Conservation (phyloP, 2,888 invertebrate species). For the Polydrusus cervinus region DNA sequence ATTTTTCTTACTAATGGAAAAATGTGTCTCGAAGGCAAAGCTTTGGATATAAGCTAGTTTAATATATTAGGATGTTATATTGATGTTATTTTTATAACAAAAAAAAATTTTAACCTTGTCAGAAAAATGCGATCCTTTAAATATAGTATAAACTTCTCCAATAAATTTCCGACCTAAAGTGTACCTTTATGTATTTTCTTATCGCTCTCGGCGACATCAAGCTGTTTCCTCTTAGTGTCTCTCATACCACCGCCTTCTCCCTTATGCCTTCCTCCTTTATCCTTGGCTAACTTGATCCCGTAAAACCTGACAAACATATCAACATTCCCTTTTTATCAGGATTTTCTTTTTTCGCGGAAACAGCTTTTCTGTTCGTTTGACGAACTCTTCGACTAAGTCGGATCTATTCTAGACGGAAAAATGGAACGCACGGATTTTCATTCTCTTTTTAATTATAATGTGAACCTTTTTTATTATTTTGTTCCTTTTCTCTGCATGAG, state of each 20-base stretch:
- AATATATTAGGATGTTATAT: too few species aligned
- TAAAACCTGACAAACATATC: slow-evolving; percentile 70
- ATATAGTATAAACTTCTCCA: slow-evolving; percentile 22
- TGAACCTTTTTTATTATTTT: neutral
- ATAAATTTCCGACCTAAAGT: slow-evolving; percentile 23
- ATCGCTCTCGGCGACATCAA: slow-evolving; percentile 60
- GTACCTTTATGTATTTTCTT: slow-evolving; percentile 54
- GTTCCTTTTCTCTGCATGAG: neutral
- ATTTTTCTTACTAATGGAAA: too few species aligned
- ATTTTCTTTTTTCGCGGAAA: slow-evolving; percentile 40
- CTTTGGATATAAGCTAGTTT: too few species aligned
- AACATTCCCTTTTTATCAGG: slow-evolving; percentile 63
- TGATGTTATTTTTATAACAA: neutral
- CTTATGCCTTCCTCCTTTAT: slow-evolving; percentile 37
- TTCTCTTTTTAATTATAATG: slow-evolving; percentile 12
- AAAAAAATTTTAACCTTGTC: neutral
- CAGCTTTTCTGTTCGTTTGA: slow-evolving; percentile 28
- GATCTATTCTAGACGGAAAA: slow-evolving; percentile 21
- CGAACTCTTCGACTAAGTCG: slow-evolving; percentile 19
- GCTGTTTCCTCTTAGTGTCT: slow-evolving; percentile 59
- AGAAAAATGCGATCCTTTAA: slow-evolving; percentile 22
- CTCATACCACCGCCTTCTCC: slow-evolving; percentile 42
- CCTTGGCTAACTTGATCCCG: slow-evolving; percentile 67
- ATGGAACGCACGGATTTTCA: slow-evolving; percentile 12
- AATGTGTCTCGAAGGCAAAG: too few species aligned